A percentile compares a stretch with the other conserved stretches of the same genome.
phyloP scores from a whole-genome alignment of 2,888 invertebrate species.

The Candidula unifasciata region DNA sequence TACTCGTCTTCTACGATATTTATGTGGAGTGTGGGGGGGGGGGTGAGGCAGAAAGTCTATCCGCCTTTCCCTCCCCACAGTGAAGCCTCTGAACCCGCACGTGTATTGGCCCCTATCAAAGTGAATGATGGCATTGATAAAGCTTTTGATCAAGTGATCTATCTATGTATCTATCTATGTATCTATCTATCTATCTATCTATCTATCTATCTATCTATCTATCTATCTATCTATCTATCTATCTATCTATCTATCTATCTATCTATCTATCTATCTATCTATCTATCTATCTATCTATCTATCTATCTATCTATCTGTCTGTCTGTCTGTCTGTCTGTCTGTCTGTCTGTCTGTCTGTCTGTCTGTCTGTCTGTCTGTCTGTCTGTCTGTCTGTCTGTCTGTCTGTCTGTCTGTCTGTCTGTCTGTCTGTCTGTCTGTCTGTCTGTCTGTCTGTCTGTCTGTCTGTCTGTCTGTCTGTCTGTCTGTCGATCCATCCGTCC shows the following conservation, averaged over 20 bases:
- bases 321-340: neutral
- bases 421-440: neutral
- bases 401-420: neutral
- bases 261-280: neutral
- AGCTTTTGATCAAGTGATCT: neutral
- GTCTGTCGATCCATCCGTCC: neutral
- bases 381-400: neutral
- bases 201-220: neutral
- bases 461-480: neutral
- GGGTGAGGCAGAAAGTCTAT: too few species aligned
- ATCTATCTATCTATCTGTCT: neutral
- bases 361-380: neutral
- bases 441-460: neutral
- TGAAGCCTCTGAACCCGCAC: too few species aligned
- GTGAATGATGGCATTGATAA: too few species aligned
- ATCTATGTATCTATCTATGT: neutral
- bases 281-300: neutral
- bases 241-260: neutral
- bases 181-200: neutral
- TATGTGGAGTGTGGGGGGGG: too few species aligned
- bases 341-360: neutral
- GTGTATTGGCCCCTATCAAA: too few species aligned
- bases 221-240: neutral
- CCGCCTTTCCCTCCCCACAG: too few species aligned
- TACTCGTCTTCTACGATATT: too few species aligned